Percentiles rank a stretch among this genome's conserved stretches.
Evolutionary conservation across 2,888 invertebrate species (phyloP).

Genomic region (Pollenia angustigena): DNA sequence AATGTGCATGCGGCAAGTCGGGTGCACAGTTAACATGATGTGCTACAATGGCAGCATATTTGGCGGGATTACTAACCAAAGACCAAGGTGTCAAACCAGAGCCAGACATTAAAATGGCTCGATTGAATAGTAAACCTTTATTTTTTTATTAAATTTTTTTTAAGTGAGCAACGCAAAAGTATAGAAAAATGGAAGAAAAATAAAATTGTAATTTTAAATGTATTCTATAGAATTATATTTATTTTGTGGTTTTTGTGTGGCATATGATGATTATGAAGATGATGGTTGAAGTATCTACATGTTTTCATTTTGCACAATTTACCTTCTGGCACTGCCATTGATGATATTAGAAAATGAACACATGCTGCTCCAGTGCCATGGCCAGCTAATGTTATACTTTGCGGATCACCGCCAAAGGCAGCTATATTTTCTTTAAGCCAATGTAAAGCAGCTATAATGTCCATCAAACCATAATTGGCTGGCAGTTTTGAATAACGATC

Average conservation of each 20-base stretch:
- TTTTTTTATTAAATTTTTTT: not conserved
- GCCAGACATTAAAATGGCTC: slow-evolving; percentile 95
- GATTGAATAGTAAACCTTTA: slow-evolving; percentile 93
- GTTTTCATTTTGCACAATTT: slow-evolving; percentile 78
- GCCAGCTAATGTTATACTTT: slow-evolving; percentile 96
- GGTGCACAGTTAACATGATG: slow-evolving; percentile 94
- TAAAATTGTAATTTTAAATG: slow-evolving; percentile 11
- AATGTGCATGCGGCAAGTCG: slow-evolving; percentile 89
- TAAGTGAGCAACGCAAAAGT: not conserved
- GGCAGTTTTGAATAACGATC: slow-evolving; percentile 94
- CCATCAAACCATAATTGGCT: slow-evolving; percentile 99
- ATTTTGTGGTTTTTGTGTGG: slow-evolving; percentile 29
- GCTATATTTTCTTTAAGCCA: slow-evolving; percentile 98
- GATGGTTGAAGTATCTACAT: not conserved
- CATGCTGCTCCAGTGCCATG: slow-evolving; percentile 98
- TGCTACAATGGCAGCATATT: slow-evolving; percentile 93
- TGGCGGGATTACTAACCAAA: slow-evolving; percentile 91
- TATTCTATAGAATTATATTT: slow-evolving; percentile 33
- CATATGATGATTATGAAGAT: not conserved
- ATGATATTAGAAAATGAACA: slow-evolving; percentile 97
- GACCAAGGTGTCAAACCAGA: slow-evolving; percentile 96
- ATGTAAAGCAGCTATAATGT: slow-evolving; percentile 97
- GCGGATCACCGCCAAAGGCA: slow-evolving; percentile 96
- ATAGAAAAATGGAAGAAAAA: slow-evolving; percentile 4
- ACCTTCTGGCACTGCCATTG: slow-evolving; percentile 97